Conservation (phyloP, 2,888 invertebrate species). For the Cantharis lateralis region DNA sequence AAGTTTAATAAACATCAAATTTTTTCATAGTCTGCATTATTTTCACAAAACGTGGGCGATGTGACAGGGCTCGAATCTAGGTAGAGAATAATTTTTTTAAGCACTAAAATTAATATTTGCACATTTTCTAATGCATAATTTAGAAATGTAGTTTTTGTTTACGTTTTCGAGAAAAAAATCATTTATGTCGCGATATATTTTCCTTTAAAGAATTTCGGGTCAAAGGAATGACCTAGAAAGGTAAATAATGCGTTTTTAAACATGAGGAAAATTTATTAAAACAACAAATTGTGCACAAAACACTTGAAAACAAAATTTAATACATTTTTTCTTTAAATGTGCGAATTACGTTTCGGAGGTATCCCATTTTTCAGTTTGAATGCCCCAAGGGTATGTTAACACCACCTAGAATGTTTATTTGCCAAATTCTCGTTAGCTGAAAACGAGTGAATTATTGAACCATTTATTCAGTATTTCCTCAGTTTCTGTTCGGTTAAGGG, state of each 20-base stretch:
- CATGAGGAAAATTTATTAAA: background rate
- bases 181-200: background rate
- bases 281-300: background rate
- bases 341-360: background rate
- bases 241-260: background rate
- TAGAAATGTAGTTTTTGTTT: background rate
- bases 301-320: background rate
- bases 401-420: slow-evolving; percentile 24
- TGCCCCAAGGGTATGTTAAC: slow-evolving; percentile 21
- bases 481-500: slow-evolving; percentile 31
- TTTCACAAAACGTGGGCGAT: too few species aligned
- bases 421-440: slow-evolving; percentile 34
- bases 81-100: too few species aligned
- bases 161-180: background rate
- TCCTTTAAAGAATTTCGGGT: background rate
- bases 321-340: background rate
- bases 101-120: too few species aligned
- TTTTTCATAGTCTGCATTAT: too few species aligned
- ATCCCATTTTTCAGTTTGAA: slow-evolving; percentile 14
- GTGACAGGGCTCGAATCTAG: too few species aligned
- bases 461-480: slow-evolving; percentile 45
- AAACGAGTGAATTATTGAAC: slow-evolving; percentile 42
- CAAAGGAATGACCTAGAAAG: background rate
- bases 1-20: too few species aligned
- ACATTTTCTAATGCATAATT: too few species aligned